Evolutionary conservation across 2,797 vertebrate genomes (phyloP), one percentile per base, ranked within the genome.

Genomic region (Labeo calbasu): DNA sequence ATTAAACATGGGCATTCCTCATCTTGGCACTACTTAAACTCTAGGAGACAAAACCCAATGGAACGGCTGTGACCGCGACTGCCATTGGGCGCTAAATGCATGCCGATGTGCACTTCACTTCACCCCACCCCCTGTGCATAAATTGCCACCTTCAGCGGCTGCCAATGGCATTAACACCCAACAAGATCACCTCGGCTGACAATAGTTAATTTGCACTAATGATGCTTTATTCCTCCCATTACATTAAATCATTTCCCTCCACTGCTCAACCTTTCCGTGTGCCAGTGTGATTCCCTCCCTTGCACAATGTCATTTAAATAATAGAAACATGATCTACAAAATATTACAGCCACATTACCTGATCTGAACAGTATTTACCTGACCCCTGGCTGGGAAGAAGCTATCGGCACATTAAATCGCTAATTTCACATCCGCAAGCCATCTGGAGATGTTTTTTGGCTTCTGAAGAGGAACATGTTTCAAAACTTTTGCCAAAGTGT

Each of bases 181-280:
- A 92, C 93, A 93, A 93, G 93, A 95, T 95, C 93, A 94, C 94
- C 94, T 95, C 94, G 90, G 93, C 93, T 95, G 94, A 95, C 94
- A 95, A 95, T 95, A 94, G 94, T 95, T 95, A 94, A 96, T 96
- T 95, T 95, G 93, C 93, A 92, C 94, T 95, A 95, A 95, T 94
- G 94, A 95, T 93, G 94, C 92, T 95, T 95, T 94, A 94, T 94
- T 95, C 93, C 91, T 93, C 92, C 94, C 94, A 95, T 95, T 95
- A 94, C 93, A 94, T 94, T 95, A 95, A 95, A 95, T 95, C 94
- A 95, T 94, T 85, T 86, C 50, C 73, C 70, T 87, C 61, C 65
- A 82, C 82, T 48, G 36, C 66, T 63, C 55, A 57, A 70, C 79
- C 55, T 79, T 79, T 84, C 66, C 25, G 12, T 40, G 28, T 65